Percentiles rank a stretch among this genome's conserved stretches.
Conservation (phyloP, 2,888 invertebrate species). For the Asteroscopus sphinx region DNA sequence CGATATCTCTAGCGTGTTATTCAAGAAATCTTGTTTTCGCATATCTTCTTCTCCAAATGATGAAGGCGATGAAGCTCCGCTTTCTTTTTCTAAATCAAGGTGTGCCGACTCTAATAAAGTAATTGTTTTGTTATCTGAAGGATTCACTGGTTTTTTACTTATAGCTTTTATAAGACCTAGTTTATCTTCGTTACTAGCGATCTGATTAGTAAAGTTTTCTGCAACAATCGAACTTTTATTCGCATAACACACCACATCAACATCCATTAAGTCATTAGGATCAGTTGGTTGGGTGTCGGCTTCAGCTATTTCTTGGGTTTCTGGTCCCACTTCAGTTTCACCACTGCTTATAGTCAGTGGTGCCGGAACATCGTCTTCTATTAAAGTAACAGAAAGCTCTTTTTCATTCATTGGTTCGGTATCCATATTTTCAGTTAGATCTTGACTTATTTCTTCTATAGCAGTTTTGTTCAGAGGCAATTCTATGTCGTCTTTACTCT, state of each 20-base stretch:
- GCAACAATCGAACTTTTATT: slow-evolving; percentile 16
- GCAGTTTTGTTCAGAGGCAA: slow-evolving; percentile 76
- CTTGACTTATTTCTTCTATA: slow-evolving; percentile 56
- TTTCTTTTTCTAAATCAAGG: slow-evolving; percentile 54
- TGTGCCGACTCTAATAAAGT: slow-evolving; percentile 56
- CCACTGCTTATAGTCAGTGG: slow-evolving; percentile 61
- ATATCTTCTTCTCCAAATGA: slow-evolving; percentile 73
- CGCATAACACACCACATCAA: slow-evolving; percentile 23
- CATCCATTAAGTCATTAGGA: slow-evolving; percentile 50
- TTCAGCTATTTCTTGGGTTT: slow-evolving; percentile 76
- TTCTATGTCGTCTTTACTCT: slow-evolving; percentile 74
- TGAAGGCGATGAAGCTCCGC: slow-evolving; percentile 76
- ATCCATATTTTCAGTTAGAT: slow-evolving; percentile 78
- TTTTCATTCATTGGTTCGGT: slow-evolving; percentile 68
- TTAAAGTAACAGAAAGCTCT: slow-evolving; percentile 62
- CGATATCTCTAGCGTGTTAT: slow-evolving; percentile 90
- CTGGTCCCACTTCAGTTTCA: slow-evolving; percentile 59
- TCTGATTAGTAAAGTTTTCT: slow-evolving; percentile 6
- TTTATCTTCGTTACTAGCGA: slow-evolving; percentile 10
- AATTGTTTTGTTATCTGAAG: slow-evolving; percentile 57
- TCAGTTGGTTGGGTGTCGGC: slow-evolving; percentile 78
- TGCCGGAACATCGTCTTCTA: slow-evolving; percentile 61
- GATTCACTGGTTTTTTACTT: slow-evolving; percentile 23
- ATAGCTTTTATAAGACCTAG: slow-evolving; percentile 20
- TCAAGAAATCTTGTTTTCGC: slow-evolving; percentile 88